Conservation (phyloP, 2,797 vertebrate species). For the Pantherophis vulpinus region DNA sequence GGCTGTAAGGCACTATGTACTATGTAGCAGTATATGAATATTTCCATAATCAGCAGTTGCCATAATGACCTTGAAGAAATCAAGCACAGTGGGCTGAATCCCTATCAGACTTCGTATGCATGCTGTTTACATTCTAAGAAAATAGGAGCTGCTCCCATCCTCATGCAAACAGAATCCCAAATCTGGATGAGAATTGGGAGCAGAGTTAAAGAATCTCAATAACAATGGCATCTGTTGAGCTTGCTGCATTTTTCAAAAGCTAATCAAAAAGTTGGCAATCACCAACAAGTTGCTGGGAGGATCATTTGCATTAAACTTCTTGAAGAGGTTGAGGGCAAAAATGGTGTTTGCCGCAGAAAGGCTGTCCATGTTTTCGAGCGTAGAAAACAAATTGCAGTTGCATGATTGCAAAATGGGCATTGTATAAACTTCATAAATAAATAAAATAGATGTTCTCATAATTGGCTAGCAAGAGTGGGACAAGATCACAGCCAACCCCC, state of each 20-base stretch:
- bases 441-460: no score
- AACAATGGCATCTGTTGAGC: neutral
- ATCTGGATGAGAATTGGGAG: neutral
- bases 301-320: constrained; percentile 64
- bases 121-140: neutral
- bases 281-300: constrained; percentile 73
- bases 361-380: neutral
- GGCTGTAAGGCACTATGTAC: no score
- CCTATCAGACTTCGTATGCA: no score
- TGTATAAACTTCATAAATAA: no score
- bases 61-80: neutral
- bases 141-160: neutral
- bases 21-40: no score
- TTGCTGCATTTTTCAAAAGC: neutral
- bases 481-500: no score
- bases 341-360: constrained; percentile 48
- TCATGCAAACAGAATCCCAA: neutral
- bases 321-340: constrained; percentile 78
- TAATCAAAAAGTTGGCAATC: neutral
- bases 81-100: neutral
- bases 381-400: neutral
- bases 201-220: neutral
- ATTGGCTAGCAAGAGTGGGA: no score
- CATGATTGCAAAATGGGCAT: no score
- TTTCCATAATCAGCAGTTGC: neutral